Conservation (phyloP, 2,888 invertebrate genomes). For the Orthosia gracilis region DNA sequence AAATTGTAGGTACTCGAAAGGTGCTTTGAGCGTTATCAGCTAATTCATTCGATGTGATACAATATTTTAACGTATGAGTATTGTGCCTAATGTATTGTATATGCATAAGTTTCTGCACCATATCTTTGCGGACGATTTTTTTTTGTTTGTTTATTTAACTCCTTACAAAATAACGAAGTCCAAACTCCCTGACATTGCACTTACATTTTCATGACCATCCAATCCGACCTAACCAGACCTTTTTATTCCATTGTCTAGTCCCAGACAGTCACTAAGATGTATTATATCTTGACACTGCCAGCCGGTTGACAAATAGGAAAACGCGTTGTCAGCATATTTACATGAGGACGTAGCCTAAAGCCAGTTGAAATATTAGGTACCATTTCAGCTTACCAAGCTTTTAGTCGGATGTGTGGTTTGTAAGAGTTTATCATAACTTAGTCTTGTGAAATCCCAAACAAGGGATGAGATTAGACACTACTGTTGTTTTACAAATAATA, state of each 20-base stretch:
- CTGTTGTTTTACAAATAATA: neutral
- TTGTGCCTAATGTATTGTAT: no score
- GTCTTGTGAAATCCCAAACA: conserved; percentile 16
- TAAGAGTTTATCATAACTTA: conserved; percentile 41
- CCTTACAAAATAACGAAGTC: no score
- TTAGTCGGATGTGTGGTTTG: conserved; percentile 25
- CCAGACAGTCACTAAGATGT: conserved; percentile 34
- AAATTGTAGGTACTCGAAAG: neutral
- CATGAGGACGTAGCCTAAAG: conserved; percentile 39
- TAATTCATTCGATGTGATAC: no score
- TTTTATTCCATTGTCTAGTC: conserved; percentile 29
- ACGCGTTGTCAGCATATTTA: conserved; percentile 60
- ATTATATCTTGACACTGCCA: conserved; percentile 54
- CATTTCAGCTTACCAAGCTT: conserved; percentile 44
- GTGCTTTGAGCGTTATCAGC: no score
- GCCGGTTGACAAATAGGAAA: conserved; percentile 52
- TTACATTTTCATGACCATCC: neutral
- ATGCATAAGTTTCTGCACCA: no score
- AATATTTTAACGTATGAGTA: no score
- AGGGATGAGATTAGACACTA: neutral
- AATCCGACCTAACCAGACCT: conserved; percentile 14
- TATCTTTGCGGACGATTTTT: no score
- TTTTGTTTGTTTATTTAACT: no score
- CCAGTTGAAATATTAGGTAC: conserved; percentile 61
- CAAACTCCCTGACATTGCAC: neutral